Base-by-base conservation (phyloP, 2,113 vertebrate genomes). In the Hippoglossus stenolepis region DNA sequence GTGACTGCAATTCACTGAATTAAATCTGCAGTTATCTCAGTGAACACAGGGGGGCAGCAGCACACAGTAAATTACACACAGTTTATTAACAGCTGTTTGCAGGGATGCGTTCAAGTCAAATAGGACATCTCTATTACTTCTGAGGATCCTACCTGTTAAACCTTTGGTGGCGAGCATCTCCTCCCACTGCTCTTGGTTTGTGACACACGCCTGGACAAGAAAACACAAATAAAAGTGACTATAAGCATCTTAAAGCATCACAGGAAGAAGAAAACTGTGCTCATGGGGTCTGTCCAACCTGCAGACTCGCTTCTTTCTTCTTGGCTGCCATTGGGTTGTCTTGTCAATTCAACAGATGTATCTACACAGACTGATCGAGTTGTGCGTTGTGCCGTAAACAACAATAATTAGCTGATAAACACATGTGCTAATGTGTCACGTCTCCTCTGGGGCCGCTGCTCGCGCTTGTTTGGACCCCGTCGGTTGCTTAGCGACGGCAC, bases 101-200 rank as follows among this genome's bases (percentile, higher is more conserved):
- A 54, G n/a, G 11, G 53, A 21, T 20, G 47, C 47, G 18, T 70
- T 26, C 10, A 61, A 14, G 21, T 68, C 28, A 4, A 56, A 73
- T 2, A 12, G 3, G 43, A 45, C 26, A 43, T 6, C 17, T 13
- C 1, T 24, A 24, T 61, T 47, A 15, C 8, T 4, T 70, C 5
- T 62, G 0, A 20, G 14, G 0, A 1, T 74, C 73, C 92, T 93
- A 99, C 97, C 97, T 79, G 93, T 95, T 82, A 99, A 92, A 84
- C 97, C 97, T 92, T 94, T 96, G 43, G 92, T 94, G 40, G 91
- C 85, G 59, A 98, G 93, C 92, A 96, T 90, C 76, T 97, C 96
- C 59, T 96, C 96, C 97, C 98, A 99, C 61, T 96, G 97, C 63
- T 98, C 96, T 79, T 97, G 96, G 90, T 93, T 97, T 70, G 79